These are phyloP conservation scores for Sternarchorhynchus goeldii DNA, from an alignment of 2,797 vertebrate species.

Conservation along the genomic window DNA sequence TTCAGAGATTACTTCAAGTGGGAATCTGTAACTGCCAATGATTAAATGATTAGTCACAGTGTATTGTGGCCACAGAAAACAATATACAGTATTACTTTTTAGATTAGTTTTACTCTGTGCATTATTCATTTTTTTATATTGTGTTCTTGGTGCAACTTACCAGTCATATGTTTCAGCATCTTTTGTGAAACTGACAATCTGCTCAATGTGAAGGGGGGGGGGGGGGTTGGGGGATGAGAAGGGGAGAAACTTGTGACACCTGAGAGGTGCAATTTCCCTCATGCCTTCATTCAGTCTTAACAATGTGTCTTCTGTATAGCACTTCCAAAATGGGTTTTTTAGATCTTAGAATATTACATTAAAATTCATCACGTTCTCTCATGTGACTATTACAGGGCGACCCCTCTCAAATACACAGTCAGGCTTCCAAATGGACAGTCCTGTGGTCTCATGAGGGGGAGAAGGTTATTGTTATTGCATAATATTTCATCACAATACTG, in stretches of 20 bases:
- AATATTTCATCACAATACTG: conserved; percentile 27
- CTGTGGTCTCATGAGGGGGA: not conserved
- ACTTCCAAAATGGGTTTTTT: conserved; percentile 4
- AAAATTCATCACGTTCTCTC: conserved; percentile 40
- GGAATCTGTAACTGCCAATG: conserved; percentile 54
- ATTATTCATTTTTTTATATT: too few relatives aligned
- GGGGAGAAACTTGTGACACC: not conserved
- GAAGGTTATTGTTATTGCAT: conserved; percentile 21
- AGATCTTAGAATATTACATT: conserved; percentile 34
- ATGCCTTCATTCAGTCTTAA: not conserved
- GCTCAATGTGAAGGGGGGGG: not conserved
- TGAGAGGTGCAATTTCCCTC: not conserved
- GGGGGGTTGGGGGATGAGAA: too few relatives aligned
- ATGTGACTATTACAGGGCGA: conserved; percentile 35
- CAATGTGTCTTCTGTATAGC: not conserved
- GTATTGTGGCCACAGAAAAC: conserved; percentile 12
- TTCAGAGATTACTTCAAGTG: conserved; percentile 56
- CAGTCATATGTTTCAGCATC: not conserved
- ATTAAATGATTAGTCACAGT: conserved; percentile 57
- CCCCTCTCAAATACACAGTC: conserved; percentile 9
- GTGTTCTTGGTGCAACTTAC: not conserved
- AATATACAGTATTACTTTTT: not conserved
- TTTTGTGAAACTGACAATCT: not conserved
- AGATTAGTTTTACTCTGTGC: too few relatives aligned
- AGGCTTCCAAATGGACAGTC: conserved; percentile 15